Percentiles rank a stretch among this genome's conserved stretches.
phyloP scores from a whole-genome alignment of 2,888 invertebrate genomes.

The Plusia festucae region DNA sequence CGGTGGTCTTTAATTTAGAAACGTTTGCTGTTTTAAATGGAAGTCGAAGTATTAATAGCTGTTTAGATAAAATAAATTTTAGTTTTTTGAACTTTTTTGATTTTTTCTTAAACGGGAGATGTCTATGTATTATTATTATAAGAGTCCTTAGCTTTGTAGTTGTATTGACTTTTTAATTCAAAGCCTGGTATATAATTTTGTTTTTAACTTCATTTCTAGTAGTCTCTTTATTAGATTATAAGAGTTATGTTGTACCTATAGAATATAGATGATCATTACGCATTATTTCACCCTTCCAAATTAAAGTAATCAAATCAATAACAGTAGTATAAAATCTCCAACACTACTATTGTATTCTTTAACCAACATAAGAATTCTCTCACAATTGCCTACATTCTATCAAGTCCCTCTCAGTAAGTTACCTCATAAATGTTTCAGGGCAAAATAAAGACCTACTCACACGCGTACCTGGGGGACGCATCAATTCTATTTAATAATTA shows the following conservation, averaged over 20 bases:
- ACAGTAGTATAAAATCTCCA: not conserved
- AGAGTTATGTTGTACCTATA: no score
- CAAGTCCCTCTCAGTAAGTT: constrained; percentile 30
- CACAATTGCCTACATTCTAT: constrained; percentile 46
- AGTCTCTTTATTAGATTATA: no score
- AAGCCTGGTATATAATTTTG: no score
- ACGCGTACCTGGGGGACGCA: constrained; percentile 55
- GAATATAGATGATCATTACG: no score
- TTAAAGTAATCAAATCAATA: no score
- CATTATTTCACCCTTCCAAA: no score
- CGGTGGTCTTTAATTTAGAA: constrained; percentile 31
- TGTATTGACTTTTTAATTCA: no score
- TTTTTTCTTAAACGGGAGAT: no score
- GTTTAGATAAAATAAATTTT: not conserved
- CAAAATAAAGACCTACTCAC: constrained; percentile 52
- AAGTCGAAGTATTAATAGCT: not conserved
- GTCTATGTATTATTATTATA: no score
- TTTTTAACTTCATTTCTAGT: no score
- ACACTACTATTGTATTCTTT: not conserved
- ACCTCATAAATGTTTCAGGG: constrained; percentile 34
- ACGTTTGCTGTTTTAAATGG: constrained; percentile 1
- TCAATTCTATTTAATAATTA: constrained; percentile 63
- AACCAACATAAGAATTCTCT: constrained; percentile 9
- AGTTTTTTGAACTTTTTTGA: not conserved
- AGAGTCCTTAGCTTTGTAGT: no score